Base-by-base conservation (phyloP, 1,140 invertebrate species). In the Hydropsyche tenuis region DNA sequence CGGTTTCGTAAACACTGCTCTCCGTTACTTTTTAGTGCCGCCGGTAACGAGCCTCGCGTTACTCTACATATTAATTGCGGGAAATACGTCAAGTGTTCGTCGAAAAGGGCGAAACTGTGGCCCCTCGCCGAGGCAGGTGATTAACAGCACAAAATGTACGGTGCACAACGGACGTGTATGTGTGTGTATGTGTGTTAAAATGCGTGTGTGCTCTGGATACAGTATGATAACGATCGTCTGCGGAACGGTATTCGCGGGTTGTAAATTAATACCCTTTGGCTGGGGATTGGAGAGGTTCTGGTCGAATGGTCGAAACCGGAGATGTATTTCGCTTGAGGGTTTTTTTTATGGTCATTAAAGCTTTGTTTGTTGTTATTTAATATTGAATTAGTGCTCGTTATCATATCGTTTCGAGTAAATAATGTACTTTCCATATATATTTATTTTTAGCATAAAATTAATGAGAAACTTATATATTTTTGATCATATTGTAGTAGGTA, bases 1-100 rank as follows among this genome's bases (percentile, higher is more conserved):
- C n/a, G n/a, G n/a, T n/a, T n/a, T n/a, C n/a, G n/a, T n/a, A n/a
- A n/a, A n/a, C n/a, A n/a, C n/a, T n/a, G n/a, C 30, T 37, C 30
- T 37, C 30, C 30, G 30, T 37, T 37, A 37, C 30, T 56, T 68
- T 70, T 70, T 70, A n/a, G n/a, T n/a, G 14, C 20, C 23, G 11
- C 20, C 20, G 65, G 12, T 42, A 60, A 68, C 45, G 42, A 48
- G 65, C 48, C 65, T 68, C 65, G 18, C 23, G 23, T 68, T 68
- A 68, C 65, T 12, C 43, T 5, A 7, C 42, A 42, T 68, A 68
- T 68, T 68, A 68, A 68, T 68, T 68, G 45, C 65, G 11, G 45
- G 45, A 48, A 48, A 68, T 68, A 68, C 23, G 45, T 68, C 65
- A 48, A 68, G 45, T 60, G 56, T 27, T 60, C 18, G 56, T 14